phyloP scores from a whole-genome alignment of 2,113 vertebrate genomes.

The Astatoreochromis straeleni region DNA sequence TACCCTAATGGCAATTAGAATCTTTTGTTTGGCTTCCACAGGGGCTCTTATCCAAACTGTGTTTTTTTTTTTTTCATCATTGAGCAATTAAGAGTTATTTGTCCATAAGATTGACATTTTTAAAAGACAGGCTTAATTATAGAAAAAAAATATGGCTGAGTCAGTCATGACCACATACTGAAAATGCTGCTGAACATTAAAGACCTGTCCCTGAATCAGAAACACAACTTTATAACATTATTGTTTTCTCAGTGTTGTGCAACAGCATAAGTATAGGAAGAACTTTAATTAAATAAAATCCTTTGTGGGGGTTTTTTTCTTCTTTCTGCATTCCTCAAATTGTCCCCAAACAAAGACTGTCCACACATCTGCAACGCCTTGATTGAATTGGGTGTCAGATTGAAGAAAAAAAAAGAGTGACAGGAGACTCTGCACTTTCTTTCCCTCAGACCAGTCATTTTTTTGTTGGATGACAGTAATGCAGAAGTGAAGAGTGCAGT shows the following conservation, averaged over 20 bases:
- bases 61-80: slow-evolving; percentile 52
- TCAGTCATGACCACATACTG: slow-evolving; percentile 31
- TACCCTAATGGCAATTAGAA: slow-evolving; percentile 73
- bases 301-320: fast-evolving
- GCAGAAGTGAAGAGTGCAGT: slow-evolving; percentile 8
- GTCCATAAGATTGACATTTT: slow-evolving; percentile 73
- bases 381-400: slow-evolving; percentile 6
- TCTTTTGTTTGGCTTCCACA: slow-evolving; percentile 70
- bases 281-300: not conserved
- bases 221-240: not conserved
- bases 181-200: slow-evolving; percentile 7
- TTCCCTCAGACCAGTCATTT: not conserved
- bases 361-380: not conserved
- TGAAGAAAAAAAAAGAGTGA: slow-evolving; percentile 6
- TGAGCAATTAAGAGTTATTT: slow-evolving; percentile 76
- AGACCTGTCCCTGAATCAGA: not conserved
- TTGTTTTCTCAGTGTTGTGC: not conserved
- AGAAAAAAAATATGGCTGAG: slow-evolving; percentile 44
- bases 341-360: not conserved
- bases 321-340: not conserved
- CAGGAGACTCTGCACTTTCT: not conserved
- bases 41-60: slow-evolving; percentile 69
- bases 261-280: not conserved
- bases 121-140: slow-evolving; percentile 64
- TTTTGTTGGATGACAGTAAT: not conserved